Conservation (phyloP, 1,140 invertebrate genomes). For the Pararge aegeria region DNA sequence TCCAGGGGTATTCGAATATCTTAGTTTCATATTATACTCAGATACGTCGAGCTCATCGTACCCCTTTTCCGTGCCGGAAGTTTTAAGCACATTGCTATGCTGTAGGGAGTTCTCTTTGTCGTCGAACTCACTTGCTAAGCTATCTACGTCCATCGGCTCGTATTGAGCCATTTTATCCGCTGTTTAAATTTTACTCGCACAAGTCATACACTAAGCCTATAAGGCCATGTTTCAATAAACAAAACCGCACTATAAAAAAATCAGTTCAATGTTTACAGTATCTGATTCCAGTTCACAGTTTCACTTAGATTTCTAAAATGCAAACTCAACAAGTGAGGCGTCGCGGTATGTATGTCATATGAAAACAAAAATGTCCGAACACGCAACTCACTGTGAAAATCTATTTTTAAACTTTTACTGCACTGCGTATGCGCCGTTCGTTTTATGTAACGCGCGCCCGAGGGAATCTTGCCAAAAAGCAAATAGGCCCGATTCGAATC, state of each 20-base stretch:
- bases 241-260: conserved; percentile 45
- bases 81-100: conserved; percentile 57
- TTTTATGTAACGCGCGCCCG: conserved; percentile 66
- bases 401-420: conserved; percentile 75
- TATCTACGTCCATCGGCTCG: conserved; percentile 68
- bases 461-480: conserved; percentile 76
- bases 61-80: conserved; percentile 59
- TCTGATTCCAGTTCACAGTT: conserved; percentile 52
- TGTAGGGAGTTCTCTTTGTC: conserved; percentile 67
- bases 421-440: conserved; percentile 55
- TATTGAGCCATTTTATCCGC: conserved; percentile 55
- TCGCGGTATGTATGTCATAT: conserved; percentile 68
- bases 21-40: conserved; percentile 68
- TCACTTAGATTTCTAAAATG: conserved; percentile 69
- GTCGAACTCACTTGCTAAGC: conserved; percentile 59
- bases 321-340: conserved; percentile 34
- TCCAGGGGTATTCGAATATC: conserved; percentile 62
- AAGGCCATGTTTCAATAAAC: not conserved
- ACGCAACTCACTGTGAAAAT: conserved; percentile 69
- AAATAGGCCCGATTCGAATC: conserved; percentile 34
- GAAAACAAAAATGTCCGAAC: conserved; percentile 75
- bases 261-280: conserved; percentile 65
- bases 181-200: conserved; percentile 7
- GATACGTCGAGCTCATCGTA: conserved; percentile 70
- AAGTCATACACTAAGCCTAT: conserved; percentile 8